phyloP scores from a whole-genome alignment of 64 coral and sea anemone species.

The Stichodactyla helianthus region DNA sequence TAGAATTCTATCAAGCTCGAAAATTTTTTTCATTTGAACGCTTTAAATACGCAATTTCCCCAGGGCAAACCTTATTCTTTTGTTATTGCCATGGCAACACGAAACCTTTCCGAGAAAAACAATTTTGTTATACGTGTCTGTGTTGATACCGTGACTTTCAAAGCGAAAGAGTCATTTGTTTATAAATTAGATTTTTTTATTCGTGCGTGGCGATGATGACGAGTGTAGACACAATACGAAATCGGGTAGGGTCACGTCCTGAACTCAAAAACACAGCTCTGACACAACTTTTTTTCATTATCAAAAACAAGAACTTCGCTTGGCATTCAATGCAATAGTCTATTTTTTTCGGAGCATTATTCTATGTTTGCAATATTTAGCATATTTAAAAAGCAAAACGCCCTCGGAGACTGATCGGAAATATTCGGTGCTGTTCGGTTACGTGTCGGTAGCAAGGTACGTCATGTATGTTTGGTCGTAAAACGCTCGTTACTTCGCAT shows the following conservation, averaged over 20 bases:
- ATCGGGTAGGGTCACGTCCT: neutral
- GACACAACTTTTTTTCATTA: neutral
- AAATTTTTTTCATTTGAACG: neutral
- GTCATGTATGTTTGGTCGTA: conserved; percentile 60
- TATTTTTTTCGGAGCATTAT: neutral
- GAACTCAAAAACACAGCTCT: neutral
- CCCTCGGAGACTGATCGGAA: neutral
- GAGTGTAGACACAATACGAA: neutral
- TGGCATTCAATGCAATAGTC: neutral
- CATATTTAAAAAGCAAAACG: neutral
- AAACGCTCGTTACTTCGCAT: conserved; percentile 36
- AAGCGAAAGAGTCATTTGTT: neutral
- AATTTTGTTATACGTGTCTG: neutral
- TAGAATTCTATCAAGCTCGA: neutral
- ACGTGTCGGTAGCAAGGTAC: conserved; percentile 24
- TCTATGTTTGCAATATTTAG: neutral
- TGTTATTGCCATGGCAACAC: neutral
- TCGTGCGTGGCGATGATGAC: neutral
- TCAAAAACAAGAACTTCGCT: neutral
- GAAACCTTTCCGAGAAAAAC: neutral
- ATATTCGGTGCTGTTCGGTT: neutral
- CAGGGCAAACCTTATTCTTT: neutral
- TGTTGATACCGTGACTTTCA: neutral
- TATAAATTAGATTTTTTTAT: neutral
- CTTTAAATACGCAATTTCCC: neutral